Evolutionary conservation across 1,140 invertebrate species (phyloP).

Genomic region (Euura saliciscinereae): DNA sequence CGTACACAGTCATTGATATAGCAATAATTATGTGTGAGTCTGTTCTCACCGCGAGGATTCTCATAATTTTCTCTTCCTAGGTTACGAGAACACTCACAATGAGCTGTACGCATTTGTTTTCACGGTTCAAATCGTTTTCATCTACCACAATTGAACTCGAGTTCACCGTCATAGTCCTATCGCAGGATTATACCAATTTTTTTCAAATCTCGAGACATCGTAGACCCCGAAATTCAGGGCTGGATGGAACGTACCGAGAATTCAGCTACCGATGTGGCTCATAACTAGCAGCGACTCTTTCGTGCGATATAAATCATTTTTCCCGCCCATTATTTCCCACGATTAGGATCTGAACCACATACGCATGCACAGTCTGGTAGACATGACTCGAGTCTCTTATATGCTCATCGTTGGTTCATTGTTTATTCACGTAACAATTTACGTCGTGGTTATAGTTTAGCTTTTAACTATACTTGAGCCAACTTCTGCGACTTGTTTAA

Average conservation of each 20-base stretch:
- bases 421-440: background rate
- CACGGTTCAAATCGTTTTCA: conserved; percentile 27
- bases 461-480: background rate
- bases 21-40: background rate
- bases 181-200: too few relatives aligned
- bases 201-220: too few relatives aligned
- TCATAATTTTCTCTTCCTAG: conserved; percentile 43
- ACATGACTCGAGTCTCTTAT: background rate
- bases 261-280: too few relatives aligned
- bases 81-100: conserved; percentile 14
- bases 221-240: too few relatives aligned
- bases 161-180: background rate
- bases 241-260: too few relatives aligned
- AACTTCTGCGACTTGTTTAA: background rate
- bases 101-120: conserved; percentile 25
- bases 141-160: conserved; percentile 19
- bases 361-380: background rate
- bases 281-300: background rate
- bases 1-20: background rate
- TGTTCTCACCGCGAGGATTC: conserved; percentile 35
- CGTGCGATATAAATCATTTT: background rate
- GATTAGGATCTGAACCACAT: background rate
- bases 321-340: conserved; percentile 1
- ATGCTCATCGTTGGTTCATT: background rate
- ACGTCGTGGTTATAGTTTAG: background rate